Conservation (phyloP, 2,888 invertebrate genomes). For the Gortyna flavago region DNA sequence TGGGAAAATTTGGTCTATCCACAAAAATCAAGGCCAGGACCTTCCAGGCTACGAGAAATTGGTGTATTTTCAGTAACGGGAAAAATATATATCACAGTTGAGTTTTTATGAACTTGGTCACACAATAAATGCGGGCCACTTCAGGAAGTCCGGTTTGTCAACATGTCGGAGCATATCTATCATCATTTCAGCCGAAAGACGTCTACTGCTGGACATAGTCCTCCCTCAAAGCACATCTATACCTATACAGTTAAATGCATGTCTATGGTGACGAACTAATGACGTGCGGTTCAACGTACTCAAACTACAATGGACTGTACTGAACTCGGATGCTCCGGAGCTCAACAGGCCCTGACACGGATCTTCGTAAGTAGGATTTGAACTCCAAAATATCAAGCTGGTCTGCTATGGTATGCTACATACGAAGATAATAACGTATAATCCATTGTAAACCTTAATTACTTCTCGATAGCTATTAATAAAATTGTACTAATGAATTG, state of each 20-base stretch:
- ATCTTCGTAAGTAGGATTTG: background rate
- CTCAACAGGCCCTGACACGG: background rate
- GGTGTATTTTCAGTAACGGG: background rate
- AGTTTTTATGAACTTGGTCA: background rate
- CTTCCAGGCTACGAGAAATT: background rate
- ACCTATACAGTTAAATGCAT: background rate
- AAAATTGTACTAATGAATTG: constrained; percentile 30
- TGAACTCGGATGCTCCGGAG: background rate
- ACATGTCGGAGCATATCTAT: background rate
- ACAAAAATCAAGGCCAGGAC: background rate
- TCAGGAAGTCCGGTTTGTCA: background rate
- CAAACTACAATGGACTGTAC: background rate
- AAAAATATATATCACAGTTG: background rate
- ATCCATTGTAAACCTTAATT: constrained; percentile 28
- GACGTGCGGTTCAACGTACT: background rate
- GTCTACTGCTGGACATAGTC: no score
- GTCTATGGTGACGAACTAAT: background rate
- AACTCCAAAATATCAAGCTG: background rate
- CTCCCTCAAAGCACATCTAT: background rate
- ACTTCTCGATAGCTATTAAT: constrained; percentile 32
- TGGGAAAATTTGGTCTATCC: background rate
- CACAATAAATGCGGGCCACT: background rate
- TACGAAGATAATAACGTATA: constrained; percentile 1
- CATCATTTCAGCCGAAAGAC: no score
- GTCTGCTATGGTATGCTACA: background rate